phyloP scores from a whole-genome alignment of 2,113 vertebrate species.

The Eptesicus fuscus region DNA sequence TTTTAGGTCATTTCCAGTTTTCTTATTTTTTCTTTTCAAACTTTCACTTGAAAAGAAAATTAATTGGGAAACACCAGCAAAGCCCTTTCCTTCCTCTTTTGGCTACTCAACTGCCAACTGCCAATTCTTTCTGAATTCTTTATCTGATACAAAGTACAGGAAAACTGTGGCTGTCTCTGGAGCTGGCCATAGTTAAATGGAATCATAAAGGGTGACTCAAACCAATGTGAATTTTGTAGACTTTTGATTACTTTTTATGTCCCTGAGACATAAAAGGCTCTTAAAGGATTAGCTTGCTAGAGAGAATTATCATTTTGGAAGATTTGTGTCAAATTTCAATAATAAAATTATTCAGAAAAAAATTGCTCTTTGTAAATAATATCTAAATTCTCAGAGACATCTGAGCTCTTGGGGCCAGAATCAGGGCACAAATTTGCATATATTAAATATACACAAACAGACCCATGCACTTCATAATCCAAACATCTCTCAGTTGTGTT shows the following conservation, averaged over 20 bases:
- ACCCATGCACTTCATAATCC: neutral
- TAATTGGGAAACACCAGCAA: conserved; percentile 65
- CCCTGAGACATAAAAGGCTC: conserved; percentile 65
- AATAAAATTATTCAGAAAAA: conserved; percentile 62
- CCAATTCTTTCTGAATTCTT: conserved; percentile 52
- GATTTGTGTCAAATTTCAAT: conserved; percentile 72
- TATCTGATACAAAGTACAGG: conserved; percentile 70
- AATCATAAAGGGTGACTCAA: conserved; percentile 50
- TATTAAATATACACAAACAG: conserved; percentile 3
- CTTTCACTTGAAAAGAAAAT: conserved; percentile 64
- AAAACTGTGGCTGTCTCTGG: conserved; percentile 53
- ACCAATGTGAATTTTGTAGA: conserved; percentile 45
- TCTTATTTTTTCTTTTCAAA: conserved; percentile 46
- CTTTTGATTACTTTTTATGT: conserved; percentile 74
- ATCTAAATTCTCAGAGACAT: conserved; percentile 32
- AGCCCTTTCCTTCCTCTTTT: conserved; percentile 44
- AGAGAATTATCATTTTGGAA: conserved; percentile 75
- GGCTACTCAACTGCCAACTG: conserved; percentile 58
- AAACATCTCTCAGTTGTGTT: neutral
- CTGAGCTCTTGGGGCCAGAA: conserved; percentile 31
- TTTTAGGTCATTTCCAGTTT: conserved; percentile 64
- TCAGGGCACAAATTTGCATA: conserved; percentile 14
- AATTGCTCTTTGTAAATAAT: conserved; percentile 47
- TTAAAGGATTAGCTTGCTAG: conserved; percentile 75
- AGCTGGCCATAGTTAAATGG: conserved; percentile 77